Evolutionary conservation across 1,140 invertebrate species (phyloP).

Genomic region (Zaprionus ornatus): DNA sequence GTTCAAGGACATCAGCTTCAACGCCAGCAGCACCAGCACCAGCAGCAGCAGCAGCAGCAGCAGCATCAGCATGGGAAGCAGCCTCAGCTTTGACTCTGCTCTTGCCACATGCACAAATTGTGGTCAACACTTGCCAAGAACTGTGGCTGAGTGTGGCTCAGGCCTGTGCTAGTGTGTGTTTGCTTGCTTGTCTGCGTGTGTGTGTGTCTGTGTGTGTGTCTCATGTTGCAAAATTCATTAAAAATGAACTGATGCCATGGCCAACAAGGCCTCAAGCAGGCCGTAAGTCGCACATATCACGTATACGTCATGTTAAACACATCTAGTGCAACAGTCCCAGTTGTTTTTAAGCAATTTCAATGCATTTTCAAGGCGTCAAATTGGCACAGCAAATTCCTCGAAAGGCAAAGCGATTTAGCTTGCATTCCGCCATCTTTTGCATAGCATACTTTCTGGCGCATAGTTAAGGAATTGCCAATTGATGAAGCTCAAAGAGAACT

Average conservation of each 20-base stretch:
- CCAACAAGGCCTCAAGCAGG: conserved; percentile 31
- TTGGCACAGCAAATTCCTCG: neutral
- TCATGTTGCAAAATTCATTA: conserved; percentile 46
- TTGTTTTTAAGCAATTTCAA: conserved; percentile 22
- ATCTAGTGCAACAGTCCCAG: conserved; percentile 8
- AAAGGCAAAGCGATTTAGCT: neutral
- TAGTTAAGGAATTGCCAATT: neutral
- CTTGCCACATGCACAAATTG: conserved; percentile 76
- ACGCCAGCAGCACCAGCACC: neutral
- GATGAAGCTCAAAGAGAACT: neutral
- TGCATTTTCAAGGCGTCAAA: conserved; percentile 15
- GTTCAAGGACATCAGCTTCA: conserved; percentile 62
- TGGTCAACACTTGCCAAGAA: conserved; percentile 58
- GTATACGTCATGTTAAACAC: conserved; percentile 49
- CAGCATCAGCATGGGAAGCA: neutral
- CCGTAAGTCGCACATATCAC: conserved; percentile 23
- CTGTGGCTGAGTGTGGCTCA: conserved; percentile 8
- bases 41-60: neutral
- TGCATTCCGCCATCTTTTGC: conserved; percentile 3
- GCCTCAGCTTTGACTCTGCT: conserved; percentile 37
- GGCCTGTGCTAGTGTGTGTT: neutral
- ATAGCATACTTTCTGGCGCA: conserved; percentile 15
- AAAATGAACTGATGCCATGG: conserved; percentile 47
- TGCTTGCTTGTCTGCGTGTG: neutral
- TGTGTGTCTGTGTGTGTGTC: conserved; percentile 10